Percentiles rank a stretch among this genome's conserved stretches.
These are phyloP conservation scores for Setophaga petechia DNA, from an alignment of 2,113 vertebrate genomes.

Conservation along the genomic window DNA sequence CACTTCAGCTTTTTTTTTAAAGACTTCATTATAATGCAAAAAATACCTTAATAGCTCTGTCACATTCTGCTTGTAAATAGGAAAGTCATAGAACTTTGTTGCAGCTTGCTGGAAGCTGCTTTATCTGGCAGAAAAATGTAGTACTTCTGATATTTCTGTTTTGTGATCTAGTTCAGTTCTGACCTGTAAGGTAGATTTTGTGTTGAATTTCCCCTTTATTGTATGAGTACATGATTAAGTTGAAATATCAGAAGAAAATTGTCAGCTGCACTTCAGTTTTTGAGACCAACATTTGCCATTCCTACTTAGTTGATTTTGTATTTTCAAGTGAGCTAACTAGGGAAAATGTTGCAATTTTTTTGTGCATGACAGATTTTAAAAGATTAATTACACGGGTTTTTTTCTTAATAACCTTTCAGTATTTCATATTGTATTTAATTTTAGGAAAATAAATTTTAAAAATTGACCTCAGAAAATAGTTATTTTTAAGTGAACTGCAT, in stretches of 20 bases:
- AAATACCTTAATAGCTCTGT: neutral
- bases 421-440: neutral
- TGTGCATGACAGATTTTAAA: neutral
- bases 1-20: neutral
- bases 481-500: neutral
- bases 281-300: neutral
- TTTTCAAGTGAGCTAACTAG: neutral
- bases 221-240: neutral
- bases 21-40: neutral
- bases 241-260: neutral
- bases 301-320: neutral
- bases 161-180: neutral
- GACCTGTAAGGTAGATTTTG: neutral
- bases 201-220: neutral
- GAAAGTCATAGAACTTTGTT: neutral
- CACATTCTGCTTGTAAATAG: neutral
- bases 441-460: neutral
- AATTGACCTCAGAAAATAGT: neutral
- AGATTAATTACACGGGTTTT: fast-evolving
- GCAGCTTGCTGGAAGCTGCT: neutral
- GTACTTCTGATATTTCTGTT: neutral
- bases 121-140: neutral
- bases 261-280: neutral
- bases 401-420: neutral
- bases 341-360: neutral